Percentiles rank a stretch among this genome's conserved stretches.
Evolutionary conservation across 2,888 invertebrate genomes (phyloP).

Genomic region (Dryobota labecula): DNA sequence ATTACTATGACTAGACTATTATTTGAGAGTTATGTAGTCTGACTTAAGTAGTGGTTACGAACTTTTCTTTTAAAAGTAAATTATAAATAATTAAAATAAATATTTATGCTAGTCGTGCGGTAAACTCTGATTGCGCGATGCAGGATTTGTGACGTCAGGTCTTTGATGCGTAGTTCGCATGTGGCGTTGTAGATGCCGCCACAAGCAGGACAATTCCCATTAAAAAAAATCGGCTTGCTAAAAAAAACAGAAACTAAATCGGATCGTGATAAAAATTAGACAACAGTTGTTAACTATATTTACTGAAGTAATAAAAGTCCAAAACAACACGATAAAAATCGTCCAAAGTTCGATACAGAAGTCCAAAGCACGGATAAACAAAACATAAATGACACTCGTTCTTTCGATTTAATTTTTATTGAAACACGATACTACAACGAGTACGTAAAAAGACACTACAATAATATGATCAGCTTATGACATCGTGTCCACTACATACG

Average conservation of each 20-base stretch:
- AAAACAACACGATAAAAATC: not conserved
- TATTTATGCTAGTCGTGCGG: no score
- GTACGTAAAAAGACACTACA: constrained; percentile 40
- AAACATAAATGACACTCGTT: constrained; percentile 5
- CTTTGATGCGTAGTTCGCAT: no score
- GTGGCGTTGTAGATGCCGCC: no score
- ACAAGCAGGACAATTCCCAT: no score
- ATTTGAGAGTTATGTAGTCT: no score
- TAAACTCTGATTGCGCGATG: no score
- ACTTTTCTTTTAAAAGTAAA: no score
- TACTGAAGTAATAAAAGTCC: not conserved
- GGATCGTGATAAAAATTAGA: not conserved
- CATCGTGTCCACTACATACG: constrained; percentile 34
- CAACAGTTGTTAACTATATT: not conserved
- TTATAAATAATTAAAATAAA: no score
- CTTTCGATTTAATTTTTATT: not conserved
- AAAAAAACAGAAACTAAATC: not conserved
- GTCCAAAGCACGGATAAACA: constrained; percentile 1
- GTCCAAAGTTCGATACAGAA: not conserved
- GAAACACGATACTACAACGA: not conserved
- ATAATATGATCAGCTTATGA: constrained; percentile 53
- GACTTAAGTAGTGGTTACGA: no score
- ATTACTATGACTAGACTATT: no score
- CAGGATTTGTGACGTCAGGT: no score
- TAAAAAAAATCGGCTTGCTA: not conserved